Conservation (phyloP, 2,113 vertebrate genomes). For the Heterocephalus glaber region DNA sequence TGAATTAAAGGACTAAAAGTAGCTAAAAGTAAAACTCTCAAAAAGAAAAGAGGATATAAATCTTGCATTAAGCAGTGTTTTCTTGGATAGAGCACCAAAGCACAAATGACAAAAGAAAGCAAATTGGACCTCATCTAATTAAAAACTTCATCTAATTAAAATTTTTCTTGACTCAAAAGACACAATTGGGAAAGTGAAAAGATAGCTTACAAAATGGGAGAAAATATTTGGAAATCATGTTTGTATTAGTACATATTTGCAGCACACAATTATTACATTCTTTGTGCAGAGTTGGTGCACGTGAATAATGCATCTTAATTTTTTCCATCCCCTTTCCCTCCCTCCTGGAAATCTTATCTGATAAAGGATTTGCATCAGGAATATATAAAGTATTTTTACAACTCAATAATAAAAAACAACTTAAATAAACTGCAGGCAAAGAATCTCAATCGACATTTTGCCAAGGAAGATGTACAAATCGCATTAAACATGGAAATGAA, state of each 20-base stretch:
- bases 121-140: neutral
- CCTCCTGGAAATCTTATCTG: neutral
- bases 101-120: neutral
- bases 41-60: neutral
- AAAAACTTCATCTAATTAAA: neutral
- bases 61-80: neutral
- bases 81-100: neutral
- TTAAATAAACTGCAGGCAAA: neutral
- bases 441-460: neutral
- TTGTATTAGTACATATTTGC: neutral
- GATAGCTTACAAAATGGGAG: no score
- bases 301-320: no score
- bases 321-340: no score
- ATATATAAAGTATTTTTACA: neutral
- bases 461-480: neutral
- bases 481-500: neutral
- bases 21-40: neutral
- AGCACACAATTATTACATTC: neutral
- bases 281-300: no score
- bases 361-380: no score
- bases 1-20: no score
- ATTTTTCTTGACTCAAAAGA: neutral
- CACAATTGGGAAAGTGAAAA: neutral
- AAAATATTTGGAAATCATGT: neutral
- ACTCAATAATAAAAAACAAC: neutral